Conservation (phyloP, 2,113 vertebrate species). For the Petrocephalus zakoni region DNA sequence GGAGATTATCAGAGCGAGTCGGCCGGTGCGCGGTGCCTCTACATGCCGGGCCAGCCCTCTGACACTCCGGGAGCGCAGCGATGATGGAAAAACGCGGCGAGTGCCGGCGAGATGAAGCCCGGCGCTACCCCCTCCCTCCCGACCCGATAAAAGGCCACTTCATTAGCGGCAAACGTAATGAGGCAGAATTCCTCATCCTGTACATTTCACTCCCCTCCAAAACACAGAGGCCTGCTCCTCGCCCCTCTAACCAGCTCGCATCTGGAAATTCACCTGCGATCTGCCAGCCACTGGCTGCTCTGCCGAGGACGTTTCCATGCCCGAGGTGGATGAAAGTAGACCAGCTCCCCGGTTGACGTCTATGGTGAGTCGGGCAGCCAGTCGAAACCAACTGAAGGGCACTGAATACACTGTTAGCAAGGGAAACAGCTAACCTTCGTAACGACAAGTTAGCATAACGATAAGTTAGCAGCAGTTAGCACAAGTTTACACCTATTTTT, state of each 20-base stretch:
- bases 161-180: not conserved
- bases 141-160: not conserved
- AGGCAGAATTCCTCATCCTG: not conserved
- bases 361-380: not conserved
- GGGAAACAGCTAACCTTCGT: not conserved
- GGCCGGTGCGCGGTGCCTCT: not conserved
- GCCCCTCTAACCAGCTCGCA: not conserved
- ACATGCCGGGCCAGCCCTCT: not conserved
- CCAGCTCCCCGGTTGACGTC: slow-evolving; percentile 8
- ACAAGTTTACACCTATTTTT: not conserved
- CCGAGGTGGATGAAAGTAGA: slow-evolving; percentile 14
- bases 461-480: not conserved
- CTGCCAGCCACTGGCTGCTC: not conserved
- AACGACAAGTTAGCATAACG: no score
- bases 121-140: not conserved
- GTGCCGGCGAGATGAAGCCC: not conserved
- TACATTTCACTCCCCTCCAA: not conserved
- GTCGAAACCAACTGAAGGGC: not conserved
- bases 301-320: not conserved
- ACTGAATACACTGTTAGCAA: not conserved
- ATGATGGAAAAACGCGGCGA: not conserved
- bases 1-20: slow-evolving; percentile 32
- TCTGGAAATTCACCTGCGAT: not conserved
- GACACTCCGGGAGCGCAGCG: not conserved
- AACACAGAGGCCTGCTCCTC: not conserved